A percentile compares a stretch with the other conserved stretches of the same genome.
These are phyloP conservation scores for Echinarachnius parma DNA, from an alignment of 53 echinoderm and acorn worm genomes.

Conservation along the genomic window DNA sequence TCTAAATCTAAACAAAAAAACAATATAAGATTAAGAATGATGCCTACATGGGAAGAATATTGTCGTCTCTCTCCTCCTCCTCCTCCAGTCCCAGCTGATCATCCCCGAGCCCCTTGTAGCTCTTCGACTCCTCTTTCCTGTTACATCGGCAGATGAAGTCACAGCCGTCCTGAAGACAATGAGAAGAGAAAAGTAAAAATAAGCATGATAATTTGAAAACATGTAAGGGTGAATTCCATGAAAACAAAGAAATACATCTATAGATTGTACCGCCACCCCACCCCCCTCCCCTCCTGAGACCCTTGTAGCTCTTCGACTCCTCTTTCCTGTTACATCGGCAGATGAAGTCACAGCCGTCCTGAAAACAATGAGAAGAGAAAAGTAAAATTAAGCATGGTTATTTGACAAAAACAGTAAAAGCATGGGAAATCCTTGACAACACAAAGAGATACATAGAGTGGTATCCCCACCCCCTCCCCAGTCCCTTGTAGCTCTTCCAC, in stretches of 20 bases:
- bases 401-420: not conserved
- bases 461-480: too few species aligned
- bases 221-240: too few species aligned
- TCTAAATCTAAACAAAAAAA: not conserved
- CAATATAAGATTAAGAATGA: not conserved
- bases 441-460: too few species aligned
- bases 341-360: conserved; percentile 90
- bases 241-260: too few species aligned
- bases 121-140: conserved; percentile 56
- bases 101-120: conserved; percentile 94
- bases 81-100: conserved; percentile 94
- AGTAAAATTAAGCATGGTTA: not conserved
- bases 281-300: too few species aligned
- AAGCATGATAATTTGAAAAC: not conserved
- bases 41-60: conserved; percentile 95
- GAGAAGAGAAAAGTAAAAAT: conserved; percentile 9
- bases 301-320: conserved; percentile 79
- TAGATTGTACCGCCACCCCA: too few species aligned
- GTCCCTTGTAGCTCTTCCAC: conserved; percentile 79
- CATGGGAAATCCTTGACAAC: too few species aligned
- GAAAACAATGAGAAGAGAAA: too few species aligned
- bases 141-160: conserved; percentile 72
- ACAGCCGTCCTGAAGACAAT: conserved; percentile 98
- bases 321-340: conserved; percentile 68
- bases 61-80: conserved; percentile 93